Evolutionary conservation across 2,797 vertebrate genomes (phyloP).

Genomic region (Furcifer pardalis): DNA sequence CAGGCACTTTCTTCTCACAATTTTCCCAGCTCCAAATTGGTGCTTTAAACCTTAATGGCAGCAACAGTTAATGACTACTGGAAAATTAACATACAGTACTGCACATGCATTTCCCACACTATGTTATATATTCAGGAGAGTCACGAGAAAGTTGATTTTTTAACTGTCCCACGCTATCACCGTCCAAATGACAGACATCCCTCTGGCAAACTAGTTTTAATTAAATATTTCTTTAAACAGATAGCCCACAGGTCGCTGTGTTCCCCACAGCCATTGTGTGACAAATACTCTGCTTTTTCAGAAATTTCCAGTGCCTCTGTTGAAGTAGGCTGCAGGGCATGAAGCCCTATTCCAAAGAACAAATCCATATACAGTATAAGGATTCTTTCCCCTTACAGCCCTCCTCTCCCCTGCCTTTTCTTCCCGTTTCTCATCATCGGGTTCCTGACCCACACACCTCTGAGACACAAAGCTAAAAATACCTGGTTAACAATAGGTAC

Average conservation of each 20-base stretch:
- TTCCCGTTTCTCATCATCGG: background rate
- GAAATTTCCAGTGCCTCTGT: too few relatives aligned
- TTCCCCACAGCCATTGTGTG: too few relatives aligned
- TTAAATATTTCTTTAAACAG: too few relatives aligned
- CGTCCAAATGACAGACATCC: too few relatives aligned
- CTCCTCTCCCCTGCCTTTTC: background rate
- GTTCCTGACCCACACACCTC: background rate
- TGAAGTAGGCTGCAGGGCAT: too few relatives aligned
- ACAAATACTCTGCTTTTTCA: background rate
- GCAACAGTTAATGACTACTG: constrained; percentile 50
- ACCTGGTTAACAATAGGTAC: constrained; percentile 13
- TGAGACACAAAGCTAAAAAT: background rate
- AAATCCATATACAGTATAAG: too few relatives aligned
- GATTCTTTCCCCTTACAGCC: background rate
- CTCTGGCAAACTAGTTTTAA: too few relatives aligned
- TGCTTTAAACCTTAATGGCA: constrained; percentile 26
- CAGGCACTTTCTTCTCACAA: background rate
- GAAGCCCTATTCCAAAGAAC: background rate
- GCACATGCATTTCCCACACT: constrained; percentile 50
- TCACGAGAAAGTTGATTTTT: too few relatives aligned
- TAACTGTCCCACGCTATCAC: too few relatives aligned
- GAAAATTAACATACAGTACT: constrained; percentile 61
- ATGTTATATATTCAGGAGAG: constrained; percentile 54
- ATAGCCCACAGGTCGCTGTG: too few relatives aligned
- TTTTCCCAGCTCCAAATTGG: constrained; percentile 6